Evolutionary conservation across 2,113 vertebrate species (phyloP), one percentile per base, ranked within the genome.

Genomic region (Promerops cafer): DNA sequence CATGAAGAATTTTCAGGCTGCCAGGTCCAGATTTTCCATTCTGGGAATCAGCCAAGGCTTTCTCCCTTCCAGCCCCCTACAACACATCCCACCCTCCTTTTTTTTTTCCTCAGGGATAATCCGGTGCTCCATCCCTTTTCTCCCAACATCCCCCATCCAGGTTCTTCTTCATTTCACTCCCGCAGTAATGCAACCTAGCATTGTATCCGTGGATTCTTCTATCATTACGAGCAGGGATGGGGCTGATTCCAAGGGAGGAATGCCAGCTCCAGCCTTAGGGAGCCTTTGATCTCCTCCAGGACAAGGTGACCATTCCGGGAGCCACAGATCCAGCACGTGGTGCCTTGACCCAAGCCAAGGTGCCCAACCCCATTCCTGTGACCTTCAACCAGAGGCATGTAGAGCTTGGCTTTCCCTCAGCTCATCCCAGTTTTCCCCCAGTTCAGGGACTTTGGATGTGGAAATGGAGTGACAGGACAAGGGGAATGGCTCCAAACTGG

Each of bases 301-400:
- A 56, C 88, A 90, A 90, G 80, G 88, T 90, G 88, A 90, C 88
- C 56, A 3, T 28, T 56, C 60, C 71, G 20, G 56, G 37, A 69
- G 15, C 70, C 71, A 33, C 0, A 8, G 84, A 61, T n/a, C n/a
- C 39, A 16, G 47, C 84, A 78, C 42, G 23, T 63, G 80, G 35
- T 14, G 63, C 49, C 3, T 0, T 19, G 35, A 56, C 21, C 7
- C 0, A 37, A 49, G 70, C 70, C 87, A 90, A 83, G 70, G 57
- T 61, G 35, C 63, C 47, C 35, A 16, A 30, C 52, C 78, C 87
- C 0, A 0, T 45, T 75, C n/a, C 6, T 1, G 35, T 77, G 87
- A 83, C 87, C 79, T 90, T 90, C 64, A 77, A 20, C 71, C 71
- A 26, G 69, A 30, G 53, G n/a, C 45, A 75, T 68, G 53, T 1